Conservation (phyloP, 1,140 invertebrate species). For the Dreissena polymorpha region DNA sequence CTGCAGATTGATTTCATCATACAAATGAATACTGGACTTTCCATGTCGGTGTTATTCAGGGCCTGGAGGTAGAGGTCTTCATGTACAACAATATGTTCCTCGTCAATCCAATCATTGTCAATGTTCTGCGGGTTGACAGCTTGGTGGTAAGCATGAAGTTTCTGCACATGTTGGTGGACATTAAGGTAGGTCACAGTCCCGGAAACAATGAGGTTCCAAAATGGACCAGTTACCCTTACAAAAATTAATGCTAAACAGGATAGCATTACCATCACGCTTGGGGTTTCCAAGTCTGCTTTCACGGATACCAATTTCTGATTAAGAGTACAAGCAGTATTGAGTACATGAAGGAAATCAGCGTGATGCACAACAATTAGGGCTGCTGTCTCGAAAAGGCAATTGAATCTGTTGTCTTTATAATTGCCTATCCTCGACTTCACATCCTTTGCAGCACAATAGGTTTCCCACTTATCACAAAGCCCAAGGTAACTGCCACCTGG, state of each 20-base stretch:
- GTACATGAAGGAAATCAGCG: not conserved
- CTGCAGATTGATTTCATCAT: too few species aligned
- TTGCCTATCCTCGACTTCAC: too few species aligned
- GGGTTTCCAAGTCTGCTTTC: not conserved
- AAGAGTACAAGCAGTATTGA: not conserved
- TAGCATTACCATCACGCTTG: not conserved
- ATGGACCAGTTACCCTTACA: not conserved
- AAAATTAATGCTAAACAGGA: not conserved
- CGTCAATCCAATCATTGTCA: not conserved
- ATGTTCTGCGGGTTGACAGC: not conserved
- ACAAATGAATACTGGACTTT: too few species aligned
- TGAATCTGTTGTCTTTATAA: too few species aligned
- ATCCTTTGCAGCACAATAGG: too few species aligned
- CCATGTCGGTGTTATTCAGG: too few species aligned
- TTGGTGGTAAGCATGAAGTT: not conserved
- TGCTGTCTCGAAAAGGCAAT: too few species aligned
- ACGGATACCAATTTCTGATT: too few species aligned
- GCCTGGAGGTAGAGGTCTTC: too few species aligned
- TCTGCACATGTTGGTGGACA: not conserved
- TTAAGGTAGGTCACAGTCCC: not conserved
- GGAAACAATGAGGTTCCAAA: constrained; percentile 1
- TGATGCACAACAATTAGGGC: not conserved
- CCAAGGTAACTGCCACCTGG: too few species aligned
- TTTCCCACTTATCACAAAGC: too few species aligned
- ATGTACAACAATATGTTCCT: not conserved